Conservation (phyloP, 2,797 vertebrate genomes). For the Menidia menidia region DNA sequence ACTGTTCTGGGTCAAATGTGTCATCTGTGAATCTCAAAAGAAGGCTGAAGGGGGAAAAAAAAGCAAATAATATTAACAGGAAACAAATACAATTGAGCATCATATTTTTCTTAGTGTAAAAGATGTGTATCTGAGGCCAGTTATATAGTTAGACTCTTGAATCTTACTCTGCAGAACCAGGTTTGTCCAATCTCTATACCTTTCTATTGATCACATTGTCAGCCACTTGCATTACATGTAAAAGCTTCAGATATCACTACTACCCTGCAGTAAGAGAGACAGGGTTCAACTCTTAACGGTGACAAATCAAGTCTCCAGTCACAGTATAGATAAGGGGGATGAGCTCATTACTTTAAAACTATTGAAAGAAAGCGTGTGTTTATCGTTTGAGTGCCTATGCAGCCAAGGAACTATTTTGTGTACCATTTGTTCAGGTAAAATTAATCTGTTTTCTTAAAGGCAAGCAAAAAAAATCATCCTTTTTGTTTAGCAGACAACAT, state of each 20-base stretch:
- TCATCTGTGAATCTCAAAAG: slow-evolving; percentile 97
- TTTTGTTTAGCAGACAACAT: no score
- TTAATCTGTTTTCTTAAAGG: background rate
- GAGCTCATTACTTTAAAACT: slow-evolving; percentile 17
- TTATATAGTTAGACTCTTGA: slow-evolving; percentile 7
- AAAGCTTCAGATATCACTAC: slow-evolving; percentile 46
- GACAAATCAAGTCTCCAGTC: slow-evolving; percentile 64
- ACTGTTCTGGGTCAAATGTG: slow-evolving; percentile 95
- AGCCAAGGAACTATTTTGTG: slow-evolving; percentile 34
- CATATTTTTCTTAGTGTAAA: slow-evolving; percentile 1
- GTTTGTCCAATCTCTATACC: slow-evolving; percentile 19
- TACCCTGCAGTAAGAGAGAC: slow-evolving; percentile 43
- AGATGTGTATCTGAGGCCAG: slow-evolving; percentile 38
- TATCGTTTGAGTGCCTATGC: slow-evolving; percentile 15
- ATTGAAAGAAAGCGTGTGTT: slow-evolving; percentile 12
- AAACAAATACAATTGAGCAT: background rate
- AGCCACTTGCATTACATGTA: slow-evolving; percentile 24
- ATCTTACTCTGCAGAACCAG: slow-evolving; percentile 10
- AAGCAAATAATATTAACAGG: slow-evolving; percentile 21
- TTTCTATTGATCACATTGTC: slow-evolving; percentile 17
- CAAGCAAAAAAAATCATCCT: no score
- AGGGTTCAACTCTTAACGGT: slow-evolving; percentile 58
- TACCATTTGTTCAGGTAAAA: slow-evolving; percentile 40
- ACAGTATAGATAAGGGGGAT: slow-evolving; percentile 42
- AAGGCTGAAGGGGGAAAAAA: slow-evolving; percentile 83